A percentile compares a stretch with the other conserved stretches of the same genome.
These are phyloP conservation scores for Clarias pachynema DNA, from an alignment of 2,797 vertebrate genomes.

Conservation along the genomic window DNA sequence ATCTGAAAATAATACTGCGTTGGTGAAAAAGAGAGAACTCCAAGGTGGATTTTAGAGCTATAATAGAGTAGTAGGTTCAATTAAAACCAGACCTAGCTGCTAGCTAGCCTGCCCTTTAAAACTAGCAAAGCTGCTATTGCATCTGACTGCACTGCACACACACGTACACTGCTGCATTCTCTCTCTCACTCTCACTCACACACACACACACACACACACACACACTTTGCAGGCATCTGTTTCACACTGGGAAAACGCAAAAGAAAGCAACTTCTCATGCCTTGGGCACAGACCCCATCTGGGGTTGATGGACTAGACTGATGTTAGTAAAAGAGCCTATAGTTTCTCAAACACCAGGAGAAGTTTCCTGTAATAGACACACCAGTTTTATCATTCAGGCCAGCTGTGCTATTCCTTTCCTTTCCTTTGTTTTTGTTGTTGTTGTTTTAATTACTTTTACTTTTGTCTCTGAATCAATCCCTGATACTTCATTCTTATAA, in stretches of 20 bases:
- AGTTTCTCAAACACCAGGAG: slow-evolving; percentile 22
- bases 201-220: not conserved
- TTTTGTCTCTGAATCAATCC: not conserved
- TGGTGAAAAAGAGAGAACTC: not conserved
- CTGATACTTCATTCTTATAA: not conserved
- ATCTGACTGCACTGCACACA: not conserved
- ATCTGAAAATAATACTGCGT: not conserved
- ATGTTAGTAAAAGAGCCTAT: slow-evolving; percentile 26
- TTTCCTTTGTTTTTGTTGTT: not conserved
- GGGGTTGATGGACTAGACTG: slow-evolving; percentile 41
- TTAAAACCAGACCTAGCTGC: not conserved
- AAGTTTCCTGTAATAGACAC: slow-evolving; percentile 5
- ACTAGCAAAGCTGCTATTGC: not conserved
- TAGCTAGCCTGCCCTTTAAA: not conserved
- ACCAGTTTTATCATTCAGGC: not conserved
- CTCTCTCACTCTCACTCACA: not conserved
- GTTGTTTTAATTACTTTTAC: no score
- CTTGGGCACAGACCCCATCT: slow-evolving; percentile 38
- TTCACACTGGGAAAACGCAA: slow-evolving; percentile 26
- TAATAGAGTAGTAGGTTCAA: not conserved
- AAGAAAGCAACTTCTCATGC: slow-evolving; percentile 35
- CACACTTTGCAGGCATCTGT: slow-evolving; percentile 16
- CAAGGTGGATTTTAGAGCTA: not conserved
- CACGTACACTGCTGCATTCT: not conserved
- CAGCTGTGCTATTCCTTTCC: not conserved